Evolutionary conservation across 2,113 vertebrate genomes (phyloP), one percentile per base, ranked within the genome.

Genomic region (Phaetusa simplex): DNA sequence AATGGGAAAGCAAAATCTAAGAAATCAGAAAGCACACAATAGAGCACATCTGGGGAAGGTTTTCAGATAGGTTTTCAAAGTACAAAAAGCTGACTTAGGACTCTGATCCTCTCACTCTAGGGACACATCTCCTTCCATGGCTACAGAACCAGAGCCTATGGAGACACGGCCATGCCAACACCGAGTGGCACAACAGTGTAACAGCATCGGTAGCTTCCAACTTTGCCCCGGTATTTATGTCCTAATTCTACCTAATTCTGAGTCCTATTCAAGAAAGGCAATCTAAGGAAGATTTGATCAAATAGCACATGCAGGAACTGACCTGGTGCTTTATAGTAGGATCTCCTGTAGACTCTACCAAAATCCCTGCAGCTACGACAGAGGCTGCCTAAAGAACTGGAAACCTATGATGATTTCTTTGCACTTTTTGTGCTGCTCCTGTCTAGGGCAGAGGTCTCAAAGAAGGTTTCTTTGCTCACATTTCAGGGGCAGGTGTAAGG

Each of bases 181-280:
- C 36, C 3, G 1, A 38, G 9, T 0, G 0, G n/a, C 40, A 72
- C 47, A 55, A 29, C 29, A 21, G 10, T 1, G 6, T 20, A 69
- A 59, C 4, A 62, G 69, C 45, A 12, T 2, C 4, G 4, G 29
- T 11, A 86, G 65, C 38, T 42, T 53, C 72, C 36, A 47, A 58
- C 14, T 45, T 52, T 91, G 50, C 21, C 53, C 50, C 14, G 18
- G 43, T 42, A 64, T 5, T 69, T 13, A 3, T 0, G 1, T 21
- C 82, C 14, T 34, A 66, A 30, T 43, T 32, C 42, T 32, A 30
- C n/a, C 38, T n/a, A n/a, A 36, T 20, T 38, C 49, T 34, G 61
- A 30, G 3, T 14, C 32, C n/a, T 84, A 38, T 1, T 43, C 34
- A 12, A 40, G 32, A 76, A 88, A 43, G 26, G 66, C 14, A 27